Percentiles rank a stretch among this genome's conserved stretches.
phyloP scores from a whole-genome alignment of 37 sponge, comb jelly and placozoan genomes.

The Diacarnus erythraeanus region DNA sequence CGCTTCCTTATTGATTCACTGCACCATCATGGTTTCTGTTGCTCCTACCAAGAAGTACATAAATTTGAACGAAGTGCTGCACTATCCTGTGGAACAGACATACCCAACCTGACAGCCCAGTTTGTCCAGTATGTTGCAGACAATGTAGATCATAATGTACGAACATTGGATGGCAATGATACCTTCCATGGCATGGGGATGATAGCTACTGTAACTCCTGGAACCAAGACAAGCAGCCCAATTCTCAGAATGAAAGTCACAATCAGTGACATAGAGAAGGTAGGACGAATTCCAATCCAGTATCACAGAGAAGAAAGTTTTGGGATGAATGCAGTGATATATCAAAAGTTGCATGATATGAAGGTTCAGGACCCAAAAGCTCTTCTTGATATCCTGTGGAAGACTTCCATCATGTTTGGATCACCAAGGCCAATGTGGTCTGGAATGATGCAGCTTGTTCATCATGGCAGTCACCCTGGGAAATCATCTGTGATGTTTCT shows the following conservation, averaged over 20 bases:
- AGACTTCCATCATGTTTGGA: conserved; percentile 18
- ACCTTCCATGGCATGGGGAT: conserved; percentile 6
- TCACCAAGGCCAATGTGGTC: conserved; percentile 40
- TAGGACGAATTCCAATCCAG: neutral
- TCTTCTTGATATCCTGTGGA: conserved; percentile 27
- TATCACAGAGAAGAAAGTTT: conserved; percentile 6
- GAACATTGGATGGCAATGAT: conserved; percentile 4
- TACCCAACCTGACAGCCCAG: too few species aligned
- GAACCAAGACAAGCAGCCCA: neutral
- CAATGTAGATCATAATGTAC: neutral
- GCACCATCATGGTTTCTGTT: conserved; percentile 1
- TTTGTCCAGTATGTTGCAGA: neutral
- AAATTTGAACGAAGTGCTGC: conserved; percentile 18
- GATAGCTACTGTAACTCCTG: neutral
- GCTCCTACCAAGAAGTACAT: neutral
- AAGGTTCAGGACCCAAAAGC: conserved; percentile 32
- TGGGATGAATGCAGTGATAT: neutral
- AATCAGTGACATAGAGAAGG: neutral
- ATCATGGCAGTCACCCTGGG: conserved; percentile 37
- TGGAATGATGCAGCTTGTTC: conserved; percentile 53
- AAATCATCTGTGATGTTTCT: conserved; percentile 42
- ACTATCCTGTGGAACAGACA: conserved; percentile 1
- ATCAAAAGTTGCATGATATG: neutral
- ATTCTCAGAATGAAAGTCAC: conserved; percentile 1
- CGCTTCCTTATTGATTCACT: too few species aligned